Evolutionary conservation across 2,888 invertebrate genomes (phyloP), one percentile per base, ranked within the genome.

Genomic region (Leptura quadrifasciata): DNA sequence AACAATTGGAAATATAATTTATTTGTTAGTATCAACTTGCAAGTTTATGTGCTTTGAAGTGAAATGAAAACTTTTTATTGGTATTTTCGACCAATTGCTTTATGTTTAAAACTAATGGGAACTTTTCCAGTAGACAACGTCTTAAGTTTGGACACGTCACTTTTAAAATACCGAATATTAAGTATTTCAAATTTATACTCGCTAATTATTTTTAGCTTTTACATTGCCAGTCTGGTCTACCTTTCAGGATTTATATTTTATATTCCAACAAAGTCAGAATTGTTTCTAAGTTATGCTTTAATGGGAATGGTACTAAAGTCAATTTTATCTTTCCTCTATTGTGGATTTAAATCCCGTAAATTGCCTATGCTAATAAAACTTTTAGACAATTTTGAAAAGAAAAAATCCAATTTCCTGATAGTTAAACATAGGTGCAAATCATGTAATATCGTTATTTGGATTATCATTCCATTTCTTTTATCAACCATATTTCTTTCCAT

Each of bases 111-210:
- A 79, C 17, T 78, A 3, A 18, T 81, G 35, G 85, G 85, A 20
- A 80, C 83, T 8, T 79, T 84, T 67, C 82, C 85, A 15, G 52
- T 85, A 21, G 77, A 82, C 77, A 83, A 84, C 72, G 61, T 85
- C 15, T 64, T 76, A 15, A 67, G 47, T 47, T 35, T 67, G 0
- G 76, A 80, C 47, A 76, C 80, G 2, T 67, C 72, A 8, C 68
- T 71, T 64, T 65, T 84, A 55, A 71, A 70, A 61, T 81, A 79
- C 31, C 47, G 20, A 8, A 75, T 76, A 10, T 47, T 78, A 12
- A 84, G 83, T 69, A 67, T 76, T 0, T 75, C 80, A 10, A 61
- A 74, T 24, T 54, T 79, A n/a, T 83, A 83, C 57, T 73, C 76
- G 1, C 9, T 63, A 0, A 12, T 69, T 8, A 24, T 82, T 21